A percentile compares a stretch with the other conserved stretches of the same genome.
These are phyloP conservation scores for Bicyclus anynana DNA, from an alignment of 1,140 invertebrate species.

Conservation along the genomic window DNA sequence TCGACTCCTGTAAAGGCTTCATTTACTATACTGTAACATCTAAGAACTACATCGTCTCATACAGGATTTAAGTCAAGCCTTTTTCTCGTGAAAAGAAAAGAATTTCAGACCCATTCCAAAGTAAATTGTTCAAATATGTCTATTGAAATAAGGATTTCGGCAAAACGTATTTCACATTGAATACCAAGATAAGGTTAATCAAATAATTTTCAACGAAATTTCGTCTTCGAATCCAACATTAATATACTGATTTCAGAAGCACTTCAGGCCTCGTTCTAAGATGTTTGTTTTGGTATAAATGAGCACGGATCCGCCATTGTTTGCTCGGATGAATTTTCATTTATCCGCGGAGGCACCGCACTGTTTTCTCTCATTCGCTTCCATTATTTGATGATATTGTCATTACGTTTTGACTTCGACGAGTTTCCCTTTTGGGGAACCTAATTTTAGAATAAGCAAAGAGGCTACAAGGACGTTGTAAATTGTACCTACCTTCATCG, in stretches of 20 bases:
- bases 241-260: constrained; percentile 22
- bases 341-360: constrained; percentile 37
- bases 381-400: constrained; percentile 41
- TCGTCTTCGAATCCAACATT: constrained; percentile 20
- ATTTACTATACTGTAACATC: too few species aligned
- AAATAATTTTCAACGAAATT: constrained; percentile 1
- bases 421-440: constrained; percentile 24
- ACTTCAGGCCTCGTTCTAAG: constrained; percentile 32
- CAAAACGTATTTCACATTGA: background rate
- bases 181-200: background rate
- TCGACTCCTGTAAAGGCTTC: too few species aligned
- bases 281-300: constrained; percentile 44
- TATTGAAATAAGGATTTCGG: background rate
- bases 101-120: background rate
- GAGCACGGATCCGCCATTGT: constrained; percentile 42
- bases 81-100: background rate
- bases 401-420: constrained; percentile 38
- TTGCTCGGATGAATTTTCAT: constrained; percentile 47
- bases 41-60: too few species aligned
- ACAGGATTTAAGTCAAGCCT: too few species aligned
- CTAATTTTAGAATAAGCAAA: too few species aligned
- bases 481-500: too few species aligned
- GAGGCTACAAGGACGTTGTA: too few species aligned
- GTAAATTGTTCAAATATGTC: too few species aligned
- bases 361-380: constrained; percentile 27